Evolutionary conservation across 1,140 invertebrate genomes (phyloP), one percentile per base, ranked within the genome.

Genomic region (Trichomalopsis sarcophagae): DNA sequence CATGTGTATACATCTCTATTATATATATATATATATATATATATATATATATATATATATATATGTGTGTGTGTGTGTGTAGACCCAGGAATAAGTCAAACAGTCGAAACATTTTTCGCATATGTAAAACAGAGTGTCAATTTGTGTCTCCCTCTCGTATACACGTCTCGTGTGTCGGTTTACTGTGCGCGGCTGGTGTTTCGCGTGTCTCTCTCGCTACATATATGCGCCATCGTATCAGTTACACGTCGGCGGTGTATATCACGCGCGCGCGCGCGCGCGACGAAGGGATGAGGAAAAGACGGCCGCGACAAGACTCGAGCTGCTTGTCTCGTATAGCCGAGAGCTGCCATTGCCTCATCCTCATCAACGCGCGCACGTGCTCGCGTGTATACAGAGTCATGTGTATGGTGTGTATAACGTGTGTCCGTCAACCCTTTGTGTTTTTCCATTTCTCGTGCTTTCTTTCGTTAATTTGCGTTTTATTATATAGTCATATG

Each of bases 101-200:
- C 62, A 84, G 23, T 84, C 30, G 77, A 77, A 78, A 77, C 36
- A 77, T 78, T 82, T 75, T 75, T 75, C 36, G 30, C 68, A 10
- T 9, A 66, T 66, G n/a, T 76, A 14, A 84, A 84, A 47, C 17
- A 27, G 75, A 10, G 5, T 50, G 55, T 77, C 36, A 66, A 77
- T 78, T 77, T 84, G 40, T 33, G 62, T 84, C 36, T 78, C 33
- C 33, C 5, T 44, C 40, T 9, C 6, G 40, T 44, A 44, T 7
- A 44, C 17, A 36, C 3, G 75, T 47, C 21, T 47, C 44, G n/a
- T 23, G 17, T 55, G 40, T 77, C 17, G 44, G 75, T 77, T 77
- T 77, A 50, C 21, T 21, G 30, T 30, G 68, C 23, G 40, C 4
- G 3, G 21, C 73, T 33, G 7, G 33, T n/a, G 33, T n/a, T 69